phyloP scores from a whole-genome alignment of 1,140 invertebrate genomes.

The Drosophila kepulauana region DNA sequence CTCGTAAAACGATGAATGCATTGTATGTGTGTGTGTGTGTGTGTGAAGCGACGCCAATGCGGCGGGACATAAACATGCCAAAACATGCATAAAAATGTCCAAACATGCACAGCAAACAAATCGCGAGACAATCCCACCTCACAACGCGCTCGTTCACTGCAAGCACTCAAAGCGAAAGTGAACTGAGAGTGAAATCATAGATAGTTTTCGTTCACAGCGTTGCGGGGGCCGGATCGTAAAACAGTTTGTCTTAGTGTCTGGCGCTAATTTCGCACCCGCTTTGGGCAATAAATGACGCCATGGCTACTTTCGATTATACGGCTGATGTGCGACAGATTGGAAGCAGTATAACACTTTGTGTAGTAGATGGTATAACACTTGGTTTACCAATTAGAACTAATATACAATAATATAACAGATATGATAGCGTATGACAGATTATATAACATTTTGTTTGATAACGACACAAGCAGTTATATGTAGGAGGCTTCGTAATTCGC shows the following conservation, averaged over 20 bases:
- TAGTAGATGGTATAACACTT: constrained; percentile 24
- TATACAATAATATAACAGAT: no score
- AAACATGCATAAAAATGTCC: constrained; percentile 72
- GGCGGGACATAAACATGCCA: constrained; percentile 69
- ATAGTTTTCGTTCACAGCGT: constrained; percentile 13
- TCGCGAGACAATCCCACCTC: constrained; percentile 1
- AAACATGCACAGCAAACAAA: constrained; percentile 38
- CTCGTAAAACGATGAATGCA: constrained; percentile 72
- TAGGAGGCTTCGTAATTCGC: no score
- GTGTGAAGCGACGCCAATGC: constrained; percentile 64
- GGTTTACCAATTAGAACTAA: neutral
- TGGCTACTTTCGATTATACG: neutral
- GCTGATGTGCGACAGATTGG: neutral
- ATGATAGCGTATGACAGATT: no score
- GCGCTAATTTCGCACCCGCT: neutral
- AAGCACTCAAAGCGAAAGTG: neutral
- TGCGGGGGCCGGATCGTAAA: constrained; percentile 12
- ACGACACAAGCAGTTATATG: no score
- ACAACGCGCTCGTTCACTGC: neutral
- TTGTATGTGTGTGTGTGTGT: constrained; percentile 17
- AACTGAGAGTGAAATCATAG: constrained; percentile 16
- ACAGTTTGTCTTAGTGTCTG: constrained; percentile 7
- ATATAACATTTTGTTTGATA: no score
- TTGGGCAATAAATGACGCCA: neutral
- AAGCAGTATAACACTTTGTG: neutral